Evolutionary conservation across 2,888 invertebrate genomes (phyloP), one percentile per base, ranked within the genome.

Genomic region (Apamea monoglypha): DNA sequence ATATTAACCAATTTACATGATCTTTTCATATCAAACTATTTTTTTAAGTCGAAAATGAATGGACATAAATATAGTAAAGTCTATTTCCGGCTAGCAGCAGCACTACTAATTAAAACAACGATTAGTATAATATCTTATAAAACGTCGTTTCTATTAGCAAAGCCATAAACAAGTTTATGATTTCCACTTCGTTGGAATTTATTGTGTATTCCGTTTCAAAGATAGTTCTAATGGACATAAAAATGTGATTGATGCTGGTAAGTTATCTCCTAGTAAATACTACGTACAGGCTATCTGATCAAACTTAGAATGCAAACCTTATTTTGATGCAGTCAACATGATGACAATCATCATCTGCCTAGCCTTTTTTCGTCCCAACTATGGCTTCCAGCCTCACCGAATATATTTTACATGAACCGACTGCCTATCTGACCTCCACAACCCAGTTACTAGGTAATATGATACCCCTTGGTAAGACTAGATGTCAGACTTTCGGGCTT

Each of bases 151-250:
- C 16, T 56, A 64, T 66, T 40, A 66, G 18, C 29, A 53, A 40
- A 47, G 25, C 10, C 29, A 69, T 59, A 56, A 56, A 74, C 50
- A 67, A 67, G 7, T 61, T 21, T 36, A 47, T 40, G 40, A 61
- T 36, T 53, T 53, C 59, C 59, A 61, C 25, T 67, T 67, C 44
- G 6, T 53, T 66, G 12, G 29, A n/a, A 70, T 83, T 83, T 44
- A 66, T 71, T 61, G 36, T 7, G 5, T 71, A 50, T 73, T 59
- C 29, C 61, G 40, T 75, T 56, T n/a, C 44, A n/a, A 25, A 70
- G 32, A 78, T 50, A 61, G 36, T 36, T 25, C 6, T 67, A 12
- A 61, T 81, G 59, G 16, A 53, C 56, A 61, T 80, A n/a, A 53
- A 59, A 32, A 74, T 59, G 21, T 74, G n/a, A 67, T 67, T 72